Evolutionary conservation across 92 coral and sea anemone genomes (phyloP).

Genomic region (Phenganax marumi): DNA sequence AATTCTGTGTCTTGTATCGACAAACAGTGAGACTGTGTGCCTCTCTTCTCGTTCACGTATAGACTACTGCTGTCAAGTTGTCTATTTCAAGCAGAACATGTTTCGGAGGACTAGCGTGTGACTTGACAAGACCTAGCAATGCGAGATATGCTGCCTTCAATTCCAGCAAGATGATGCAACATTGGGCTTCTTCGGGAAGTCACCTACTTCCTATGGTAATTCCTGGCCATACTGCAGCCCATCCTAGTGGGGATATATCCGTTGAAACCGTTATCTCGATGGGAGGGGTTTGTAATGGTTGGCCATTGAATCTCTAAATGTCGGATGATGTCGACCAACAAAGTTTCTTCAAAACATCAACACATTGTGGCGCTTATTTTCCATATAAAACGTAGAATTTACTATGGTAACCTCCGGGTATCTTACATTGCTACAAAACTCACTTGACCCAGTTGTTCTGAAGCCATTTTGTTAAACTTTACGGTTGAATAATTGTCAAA

Average conservation of each 20-base stretch:
- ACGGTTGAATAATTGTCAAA: no score
- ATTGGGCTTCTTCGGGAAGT: slow-evolving; percentile 36
- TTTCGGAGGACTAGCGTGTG: slow-evolving; percentile 1
- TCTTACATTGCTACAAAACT: no score
- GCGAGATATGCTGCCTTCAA: slow-evolving; percentile 53
- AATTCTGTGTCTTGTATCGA: slow-evolving; percentile 47
- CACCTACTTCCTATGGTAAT: slow-evolving; percentile 53
- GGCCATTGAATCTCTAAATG: no score
- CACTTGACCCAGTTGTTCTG: no score
- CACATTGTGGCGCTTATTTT: no score
- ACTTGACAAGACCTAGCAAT: slow-evolving; percentile 26
- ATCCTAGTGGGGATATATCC: slow-evolving; percentile 44
- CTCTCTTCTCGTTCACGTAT: slow-evolving; percentile 54
- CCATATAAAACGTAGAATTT: no score
- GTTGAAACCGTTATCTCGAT: slow-evolving; percentile 45
- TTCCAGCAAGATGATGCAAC: slow-evolving; percentile 57
- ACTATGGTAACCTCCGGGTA: no score
- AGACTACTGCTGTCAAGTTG: slow-evolving; percentile 58
- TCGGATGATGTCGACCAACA: slow-evolving; percentile 53
- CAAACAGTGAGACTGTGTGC: slow-evolving; percentile 40
- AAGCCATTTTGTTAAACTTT: no score
- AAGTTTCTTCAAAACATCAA: slow-evolving; percentile 52
- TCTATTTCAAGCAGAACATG: slow-evolving; percentile 50
- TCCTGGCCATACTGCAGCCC: slow-evolving; percentile 53
- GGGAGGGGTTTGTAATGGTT: slow-evolving; percentile 28